Evolutionary conservation across 2,888 invertebrate genomes (phyloP).

Genomic region (Zeuzera pyrina): DNA sequence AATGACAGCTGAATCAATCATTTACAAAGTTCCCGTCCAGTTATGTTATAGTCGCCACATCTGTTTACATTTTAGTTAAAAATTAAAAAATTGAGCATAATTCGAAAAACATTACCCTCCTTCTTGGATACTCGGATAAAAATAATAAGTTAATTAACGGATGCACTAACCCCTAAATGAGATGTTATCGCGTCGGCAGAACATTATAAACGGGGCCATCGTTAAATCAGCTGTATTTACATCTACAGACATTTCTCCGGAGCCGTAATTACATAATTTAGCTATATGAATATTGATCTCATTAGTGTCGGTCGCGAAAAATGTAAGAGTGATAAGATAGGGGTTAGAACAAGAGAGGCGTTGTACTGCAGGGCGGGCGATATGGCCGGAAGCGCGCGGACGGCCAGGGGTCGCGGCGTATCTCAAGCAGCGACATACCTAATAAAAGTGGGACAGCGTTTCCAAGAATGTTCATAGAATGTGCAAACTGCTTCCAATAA

Average conservation of each 20-base stretch:
- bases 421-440: conserved; percentile 18
- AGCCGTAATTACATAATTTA: conserved; percentile 41
- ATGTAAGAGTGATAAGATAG: conserved; percentile 65
- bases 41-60: no score
- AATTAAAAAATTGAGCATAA: no score
- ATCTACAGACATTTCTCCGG: conserved; percentile 29
- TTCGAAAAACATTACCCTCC: no score
- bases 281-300: conserved; percentile 49
- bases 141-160: neutral
- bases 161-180: conserved; percentile 1
- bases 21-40: no score
- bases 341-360: conserved; percentile 49
- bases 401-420: conserved; percentile 9
- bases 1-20: no score
- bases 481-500: conserved; percentile 15
- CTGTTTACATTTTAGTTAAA: no score
- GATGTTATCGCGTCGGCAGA: conserved; percentile 15
- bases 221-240: conserved; percentile 29
- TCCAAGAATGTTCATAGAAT: conserved; percentile 19
- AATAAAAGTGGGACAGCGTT: conserved; percentile 16
- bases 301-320: conserved; percentile 60
- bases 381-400: conserved; percentile 24
- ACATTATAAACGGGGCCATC: conserved; percentile 20
- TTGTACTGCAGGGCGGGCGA: conserved; percentile 29
- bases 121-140: no score